A percentile compares a stretch with the other conserved stretches of the same genome.
Evolutionary conservation across 2,888 invertebrate species (phyloP).

Genomic region (Standfussiana lucernea): DNA sequence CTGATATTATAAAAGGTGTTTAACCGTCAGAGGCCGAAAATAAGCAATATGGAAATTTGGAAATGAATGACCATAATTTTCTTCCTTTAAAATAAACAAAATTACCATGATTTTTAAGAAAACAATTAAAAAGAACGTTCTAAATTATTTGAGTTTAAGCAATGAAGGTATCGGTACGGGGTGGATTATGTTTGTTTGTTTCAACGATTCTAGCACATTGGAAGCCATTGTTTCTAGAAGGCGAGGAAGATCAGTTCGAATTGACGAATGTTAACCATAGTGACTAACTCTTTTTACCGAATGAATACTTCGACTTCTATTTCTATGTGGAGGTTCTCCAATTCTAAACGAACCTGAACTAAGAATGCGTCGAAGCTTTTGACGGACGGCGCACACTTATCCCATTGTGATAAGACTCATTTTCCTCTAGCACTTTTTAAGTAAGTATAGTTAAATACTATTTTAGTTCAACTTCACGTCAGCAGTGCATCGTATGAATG

Average conservation of each 20-base stretch:
- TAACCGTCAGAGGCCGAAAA: not conserved
- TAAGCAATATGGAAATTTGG: not conserved
- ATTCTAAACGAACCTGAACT: not conserved
- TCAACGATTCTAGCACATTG: not conserved
- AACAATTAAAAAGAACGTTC: not conserved
- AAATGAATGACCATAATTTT: not conserved
- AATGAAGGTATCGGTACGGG: not conserved
- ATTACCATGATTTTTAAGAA: not conserved
- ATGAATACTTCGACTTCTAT: not conserved
- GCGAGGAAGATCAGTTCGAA: not conserved
- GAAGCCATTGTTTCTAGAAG: not conserved
- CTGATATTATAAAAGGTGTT: conserved; percentile 7
- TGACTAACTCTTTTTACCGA: not conserved
- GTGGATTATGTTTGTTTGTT: not conserved
- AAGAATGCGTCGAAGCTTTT: conserved; percentile 1
- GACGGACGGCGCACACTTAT: not conserved
- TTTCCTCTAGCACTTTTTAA: not conserved
- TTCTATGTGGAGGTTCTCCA: not conserved
- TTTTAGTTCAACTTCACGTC: conserved; percentile 34
- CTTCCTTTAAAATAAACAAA: not conserved
- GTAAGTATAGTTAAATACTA: conserved; percentile 40
- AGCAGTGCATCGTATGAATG: conserved; percentile 56
- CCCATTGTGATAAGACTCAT: not conserved
- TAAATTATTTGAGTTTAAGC: not conserved
- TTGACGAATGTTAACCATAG: not conserved